Percentiles rank a stretch among this genome's conserved stretches.
These are phyloP conservation scores for Drosophila yakuba DNA, from an alignment of 1,140 invertebrate genomes.

Conservation along the genomic window DNA sequence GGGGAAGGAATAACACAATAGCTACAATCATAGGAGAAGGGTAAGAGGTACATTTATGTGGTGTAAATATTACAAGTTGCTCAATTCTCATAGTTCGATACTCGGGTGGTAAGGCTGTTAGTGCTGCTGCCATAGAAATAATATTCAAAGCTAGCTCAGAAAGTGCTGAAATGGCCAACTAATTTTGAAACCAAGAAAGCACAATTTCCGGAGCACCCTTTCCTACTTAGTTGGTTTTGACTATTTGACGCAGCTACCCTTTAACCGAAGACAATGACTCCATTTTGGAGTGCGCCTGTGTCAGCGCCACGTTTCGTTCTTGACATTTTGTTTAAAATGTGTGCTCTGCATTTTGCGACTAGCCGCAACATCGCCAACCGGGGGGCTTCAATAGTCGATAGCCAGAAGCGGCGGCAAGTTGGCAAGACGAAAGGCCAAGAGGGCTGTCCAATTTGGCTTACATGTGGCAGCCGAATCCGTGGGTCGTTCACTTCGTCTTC, in stretches of 20 bases:
- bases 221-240: not conserved
- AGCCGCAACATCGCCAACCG: slow-evolving; percentile 14
- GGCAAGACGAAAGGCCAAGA: slow-evolving; percentile 3
- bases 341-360: slow-evolving; percentile 60
- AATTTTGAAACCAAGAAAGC: too few species aligned
- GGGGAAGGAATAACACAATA: too few species aligned
- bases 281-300: slow-evolving; percentile 18
- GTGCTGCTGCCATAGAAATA: too few species aligned
- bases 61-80: too few species aligned
- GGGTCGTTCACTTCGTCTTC: slow-evolving; percentile 30
- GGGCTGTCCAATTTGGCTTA: slow-evolving; percentile 23
- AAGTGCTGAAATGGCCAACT: too few species aligned
- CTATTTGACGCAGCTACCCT: not conserved
- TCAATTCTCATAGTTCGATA: too few species aligned
- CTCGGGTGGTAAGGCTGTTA: too few species aligned
- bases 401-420: slow-evolving; percentile 8
- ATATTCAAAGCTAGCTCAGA: too few species aligned
- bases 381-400: not conserved
- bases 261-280: slow-evolving; percentile 28
- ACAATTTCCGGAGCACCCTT: not conserved
- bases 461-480: slow-evolving; percentile 9
- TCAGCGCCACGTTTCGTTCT: slow-evolving; percentile 42
- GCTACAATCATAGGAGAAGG: too few species aligned
- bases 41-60: too few species aligned
- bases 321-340: slow-evolving; percentile 65